Percentiles rank a stretch among this genome's conserved stretches.
Conservation (phyloP, 2,797 vertebrate genomes). For the Gymnothorax javanicus region DNA sequence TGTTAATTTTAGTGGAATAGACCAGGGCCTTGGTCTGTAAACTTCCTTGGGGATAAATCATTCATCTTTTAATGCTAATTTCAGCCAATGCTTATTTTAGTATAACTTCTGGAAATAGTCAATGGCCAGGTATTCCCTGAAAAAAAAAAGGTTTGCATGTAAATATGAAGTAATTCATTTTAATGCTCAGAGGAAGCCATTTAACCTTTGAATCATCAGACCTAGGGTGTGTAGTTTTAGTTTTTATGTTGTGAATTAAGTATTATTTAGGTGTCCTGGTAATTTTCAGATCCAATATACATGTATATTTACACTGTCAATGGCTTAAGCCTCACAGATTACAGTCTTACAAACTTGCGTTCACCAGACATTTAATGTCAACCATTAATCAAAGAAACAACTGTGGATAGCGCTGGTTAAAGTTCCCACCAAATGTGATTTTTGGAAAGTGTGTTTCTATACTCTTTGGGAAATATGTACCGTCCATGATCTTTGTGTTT, state of each 20-base stretch:
- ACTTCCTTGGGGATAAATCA: background rate
- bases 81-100: background rate
- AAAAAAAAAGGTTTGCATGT: background rate
- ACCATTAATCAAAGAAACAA: slow-evolving; percentile 14
- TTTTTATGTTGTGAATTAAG: slow-evolving; percentile 2
- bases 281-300: slow-evolving; percentile 3
- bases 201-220: background rate
- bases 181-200: background rate
- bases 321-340: background rate
- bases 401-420: background rate
- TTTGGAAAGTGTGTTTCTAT: background rate
- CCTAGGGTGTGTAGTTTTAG: background rate
- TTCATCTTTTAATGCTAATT: background rate
- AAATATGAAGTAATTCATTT: background rate
- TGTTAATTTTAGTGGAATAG: no score
- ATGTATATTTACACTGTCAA: slow-evolving; percentile 10
- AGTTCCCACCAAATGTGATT: background rate
- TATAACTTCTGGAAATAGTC: background rate
- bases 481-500: background rate
- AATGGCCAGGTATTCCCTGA: background rate
- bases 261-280: background rate
- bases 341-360: background rate
- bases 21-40: background rate
- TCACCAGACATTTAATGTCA: background rate
- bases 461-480: background rate